Evolutionary conservation across 2,888 invertebrate genomes (phyloP).

Genomic region (Drosophila lutescens): DNA sequence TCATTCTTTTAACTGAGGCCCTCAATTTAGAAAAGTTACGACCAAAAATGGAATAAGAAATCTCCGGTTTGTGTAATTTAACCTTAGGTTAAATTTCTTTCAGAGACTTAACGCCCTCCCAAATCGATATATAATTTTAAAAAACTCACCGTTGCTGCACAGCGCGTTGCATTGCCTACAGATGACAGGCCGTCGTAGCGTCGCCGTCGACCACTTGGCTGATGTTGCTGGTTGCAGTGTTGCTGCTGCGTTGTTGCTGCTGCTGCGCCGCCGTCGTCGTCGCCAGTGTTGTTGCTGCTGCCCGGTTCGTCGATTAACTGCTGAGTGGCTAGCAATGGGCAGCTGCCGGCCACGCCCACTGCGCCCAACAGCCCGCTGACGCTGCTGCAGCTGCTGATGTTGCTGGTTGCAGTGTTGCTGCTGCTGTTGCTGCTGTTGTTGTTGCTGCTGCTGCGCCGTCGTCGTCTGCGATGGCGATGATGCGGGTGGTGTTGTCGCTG

Average conservation of each 20-base stretch:
- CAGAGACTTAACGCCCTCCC: no score
- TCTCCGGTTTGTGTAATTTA: no score
- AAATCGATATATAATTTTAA: no score
- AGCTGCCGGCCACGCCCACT: constrained; percentile 50
- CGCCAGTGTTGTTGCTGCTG: constrained; percentile 40
- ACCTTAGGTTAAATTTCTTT: no score
- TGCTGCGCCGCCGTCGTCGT: constrained; percentile 32
- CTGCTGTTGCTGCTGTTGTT: constrained; percentile 11
- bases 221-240: constrained; percentile 50
- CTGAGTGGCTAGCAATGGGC: constrained; percentile 56
- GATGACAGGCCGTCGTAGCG: constrained; percentile 82
- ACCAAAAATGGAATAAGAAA: no score
- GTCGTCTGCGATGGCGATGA: constrained; percentile 74
- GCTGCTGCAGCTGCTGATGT: constrained; percentile 36
- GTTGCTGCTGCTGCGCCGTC: constrained; percentile 55
- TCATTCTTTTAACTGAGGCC: no score
- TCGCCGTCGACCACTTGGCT: constrained; percentile 62
- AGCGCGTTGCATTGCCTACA: constrained; percentile 85
- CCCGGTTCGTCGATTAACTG: constrained; percentile 40
- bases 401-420: constrained; percentile 33
- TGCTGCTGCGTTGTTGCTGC: constrained; percentile 32
- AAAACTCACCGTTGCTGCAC: constrained; percentile 83
- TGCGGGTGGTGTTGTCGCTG: constrained; percentile 74
- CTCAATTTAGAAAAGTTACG: no score
- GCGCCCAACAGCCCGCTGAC: constrained; percentile 46